Percentiles rank a stretch among this genome's conserved stretches.
Conservation (phyloP, 2,797 vertebrate genomes). For the Esox masquinongy region DNA sequence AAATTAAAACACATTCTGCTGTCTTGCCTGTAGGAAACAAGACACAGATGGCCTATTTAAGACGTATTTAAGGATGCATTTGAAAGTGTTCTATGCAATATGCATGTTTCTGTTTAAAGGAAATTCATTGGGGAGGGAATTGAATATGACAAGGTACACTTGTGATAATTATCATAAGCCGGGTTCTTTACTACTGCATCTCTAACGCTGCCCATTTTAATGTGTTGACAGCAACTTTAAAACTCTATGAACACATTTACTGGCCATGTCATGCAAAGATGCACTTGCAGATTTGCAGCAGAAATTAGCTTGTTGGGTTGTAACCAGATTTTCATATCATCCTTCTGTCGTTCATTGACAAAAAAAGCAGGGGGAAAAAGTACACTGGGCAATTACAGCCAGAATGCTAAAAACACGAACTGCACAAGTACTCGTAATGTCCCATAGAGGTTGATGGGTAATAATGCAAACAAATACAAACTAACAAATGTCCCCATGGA, state of each 20-base stretch:
- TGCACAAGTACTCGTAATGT: too few relatives aligned
- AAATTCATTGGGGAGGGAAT: not conserved
- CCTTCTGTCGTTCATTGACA: too few relatives aligned
- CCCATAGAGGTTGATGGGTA: too few relatives aligned
- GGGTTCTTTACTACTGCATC: not conserved
- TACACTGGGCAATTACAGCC: too few relatives aligned
- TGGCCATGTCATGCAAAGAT: too few relatives aligned
- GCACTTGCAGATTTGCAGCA: too few relatives aligned
- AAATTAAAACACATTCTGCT: not conserved
- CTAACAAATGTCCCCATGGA: too few relatives aligned
- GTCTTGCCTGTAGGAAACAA: not conserved
- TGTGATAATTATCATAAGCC: conserved; percentile 18
- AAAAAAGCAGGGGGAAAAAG: too few relatives aligned
- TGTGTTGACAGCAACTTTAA: not conserved
- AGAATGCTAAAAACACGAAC: too few relatives aligned
- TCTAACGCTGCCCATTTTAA: not conserved
- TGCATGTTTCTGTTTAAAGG: not conserved
- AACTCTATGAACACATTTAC: not conserved
- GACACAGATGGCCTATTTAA: not conserved
- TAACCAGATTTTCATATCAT: too few relatives aligned
- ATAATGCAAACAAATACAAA: too few relatives aligned
- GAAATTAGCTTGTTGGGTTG: too few relatives aligned
- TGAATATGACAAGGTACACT: conserved; percentile 9
- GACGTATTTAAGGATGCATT: not conserved
- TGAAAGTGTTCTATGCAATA: not conserved